phyloP scores from a whole-genome alignment of 2,797 vertebrate species.

The Microhierax caerulescens region DNA sequence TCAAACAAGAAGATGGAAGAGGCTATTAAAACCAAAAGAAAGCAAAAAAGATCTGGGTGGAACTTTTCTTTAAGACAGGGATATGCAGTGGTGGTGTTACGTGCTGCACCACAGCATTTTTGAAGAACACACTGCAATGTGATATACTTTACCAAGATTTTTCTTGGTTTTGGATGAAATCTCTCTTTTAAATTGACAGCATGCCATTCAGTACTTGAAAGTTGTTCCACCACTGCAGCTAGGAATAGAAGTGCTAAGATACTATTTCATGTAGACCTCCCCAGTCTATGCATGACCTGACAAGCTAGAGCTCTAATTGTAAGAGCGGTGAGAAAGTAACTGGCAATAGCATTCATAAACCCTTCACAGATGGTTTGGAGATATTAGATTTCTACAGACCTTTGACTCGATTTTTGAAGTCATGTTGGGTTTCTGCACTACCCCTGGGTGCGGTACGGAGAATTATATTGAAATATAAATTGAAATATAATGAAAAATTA shows the following conservation, averaged over 20 bases:
- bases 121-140: background rate
- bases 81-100: background rate
- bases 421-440: background rate
- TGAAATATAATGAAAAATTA: background rate
- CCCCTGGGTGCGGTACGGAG: background rate
- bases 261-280: background rate
- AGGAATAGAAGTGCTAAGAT: background rate
- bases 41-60: background rate
- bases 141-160: background rate
- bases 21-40: background rate
- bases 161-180: background rate
- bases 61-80: background rate
- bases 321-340: background rate
- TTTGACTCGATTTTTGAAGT: background rate
- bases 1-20: background rate
- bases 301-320: background rate
- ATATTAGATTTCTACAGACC: rapidly evolving
- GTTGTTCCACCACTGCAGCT: background rate
- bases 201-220: background rate
- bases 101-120: background rate
- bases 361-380: background rate
- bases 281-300: background rate
- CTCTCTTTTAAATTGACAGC: background rate
- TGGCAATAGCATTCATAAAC: background rate
- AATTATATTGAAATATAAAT: background rate